These are phyloP conservation scores for Oxytorus armatus DNA, from an alignment of 2,888 invertebrate genomes.

Conservation along the genomic window DNA sequence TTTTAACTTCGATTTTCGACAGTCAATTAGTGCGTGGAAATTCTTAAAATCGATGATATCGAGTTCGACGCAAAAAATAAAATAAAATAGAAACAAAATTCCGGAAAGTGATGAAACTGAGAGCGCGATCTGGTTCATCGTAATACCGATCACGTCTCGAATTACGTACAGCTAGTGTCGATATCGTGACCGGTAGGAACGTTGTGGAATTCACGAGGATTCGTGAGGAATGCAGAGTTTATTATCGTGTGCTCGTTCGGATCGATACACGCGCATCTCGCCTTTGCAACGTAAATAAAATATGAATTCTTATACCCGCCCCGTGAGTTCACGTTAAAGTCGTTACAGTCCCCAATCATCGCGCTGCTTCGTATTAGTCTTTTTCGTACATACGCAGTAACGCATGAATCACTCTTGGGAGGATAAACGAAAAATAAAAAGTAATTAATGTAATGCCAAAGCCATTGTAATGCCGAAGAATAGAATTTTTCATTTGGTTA, in stretches of 20 bases:
- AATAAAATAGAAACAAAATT: too few species aligned
- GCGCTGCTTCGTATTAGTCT: not conserved
- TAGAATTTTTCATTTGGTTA: slow-evolving; percentile 48
- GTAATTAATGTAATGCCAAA: slow-evolving; percentile 37
- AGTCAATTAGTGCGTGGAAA: too few species aligned
- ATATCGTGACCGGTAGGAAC: slow-evolving; percentile 66
- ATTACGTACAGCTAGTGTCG: slow-evolving; percentile 70
- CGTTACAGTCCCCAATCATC: slow-evolving; percentile 48
- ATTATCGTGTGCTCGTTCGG: slow-evolving; percentile 15
- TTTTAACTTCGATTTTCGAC: too few species aligned
- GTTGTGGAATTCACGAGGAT: slow-evolving; percentile 69
- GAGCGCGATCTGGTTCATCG: slow-evolving; percentile 55
- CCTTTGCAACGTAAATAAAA: too few species aligned
- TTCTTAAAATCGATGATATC: too few species aligned
- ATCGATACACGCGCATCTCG: slow-evolving; percentile 42
- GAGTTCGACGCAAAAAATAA: slow-evolving; percentile 29
- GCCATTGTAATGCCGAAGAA: not conserved
- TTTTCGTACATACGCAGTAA: not conserved
- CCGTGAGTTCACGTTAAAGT: slow-evolving; percentile 57
- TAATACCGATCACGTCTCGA: slow-evolving; percentile 75
- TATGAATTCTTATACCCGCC: not conserved
- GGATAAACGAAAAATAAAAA: not conserved
- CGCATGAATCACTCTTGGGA: not conserved
- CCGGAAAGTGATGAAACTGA: slow-evolving; percentile 7
- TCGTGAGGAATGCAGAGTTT: slow-evolving; percentile 65